Conservation (phyloP, 92 coral and sea anemone species). For the Zoanthus gigantus region DNA sequence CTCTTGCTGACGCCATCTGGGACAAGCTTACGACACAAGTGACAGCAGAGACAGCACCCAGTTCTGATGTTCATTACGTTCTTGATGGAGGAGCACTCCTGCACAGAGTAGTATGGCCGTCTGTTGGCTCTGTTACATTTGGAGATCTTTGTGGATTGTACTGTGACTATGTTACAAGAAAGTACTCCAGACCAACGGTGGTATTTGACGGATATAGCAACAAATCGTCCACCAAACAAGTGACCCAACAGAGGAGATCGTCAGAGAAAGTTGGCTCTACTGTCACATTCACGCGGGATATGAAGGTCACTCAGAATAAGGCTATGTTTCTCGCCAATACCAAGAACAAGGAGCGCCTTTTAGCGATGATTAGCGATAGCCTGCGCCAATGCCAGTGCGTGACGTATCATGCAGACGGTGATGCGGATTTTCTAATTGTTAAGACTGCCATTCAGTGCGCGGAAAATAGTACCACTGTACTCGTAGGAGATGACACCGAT, state of each 20-base stretch:
- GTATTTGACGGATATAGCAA: background rate
- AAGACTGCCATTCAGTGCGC: background rate
- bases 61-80: slow-evolving; percentile 28
- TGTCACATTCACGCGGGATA: slow-evolving; percentile 44
- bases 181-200: background rate
- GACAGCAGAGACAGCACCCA: background rate
- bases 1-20: slow-evolving; percentile 46
- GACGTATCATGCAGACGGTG: background rate
- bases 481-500: slow-evolving; percentile 4
- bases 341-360: slow-evolving; percentile 12
- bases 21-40: background rate
- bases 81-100: slow-evolving; percentile 51
- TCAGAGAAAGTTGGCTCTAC: background rate
- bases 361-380: background rate
- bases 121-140: slow-evolving; percentile 20
- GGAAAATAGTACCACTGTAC: background rate
- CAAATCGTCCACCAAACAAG: background rate
- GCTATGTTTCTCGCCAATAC: slow-evolving; percentile 33
- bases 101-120: slow-evolving; percentile 50
- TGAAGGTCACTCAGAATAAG: slow-evolving; percentile 44
- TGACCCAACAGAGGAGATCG: background rate
- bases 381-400: background rate
- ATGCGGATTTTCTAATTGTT: slow-evolving; percentile 29
- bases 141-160: slow-evolving; percentile 21
- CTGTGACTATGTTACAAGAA: background rate